Base-by-base conservation (phyloP, 2,888 invertebrate species). In the Argyra leucocephala region DNA sequence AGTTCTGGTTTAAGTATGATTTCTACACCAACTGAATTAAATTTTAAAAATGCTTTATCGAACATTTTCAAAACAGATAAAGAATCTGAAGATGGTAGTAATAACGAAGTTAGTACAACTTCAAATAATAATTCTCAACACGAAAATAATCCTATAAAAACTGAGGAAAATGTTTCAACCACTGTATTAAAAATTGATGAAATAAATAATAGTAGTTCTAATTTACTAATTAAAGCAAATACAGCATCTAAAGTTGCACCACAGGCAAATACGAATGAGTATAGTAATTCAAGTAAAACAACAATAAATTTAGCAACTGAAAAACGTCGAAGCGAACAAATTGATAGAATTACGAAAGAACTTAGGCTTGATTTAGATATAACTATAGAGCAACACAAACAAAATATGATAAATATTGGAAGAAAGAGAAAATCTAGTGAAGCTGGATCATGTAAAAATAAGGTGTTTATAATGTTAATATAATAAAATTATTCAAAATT, bases 401-500 rank as follows among this genome's bases (percentile, higher is more conserved):
- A 66, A 22, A 64, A 64, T 15, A 37, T 57, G 24, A 57, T 57
- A n/a, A 48, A 48, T n/a, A 18, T 18, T 48, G 48, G 48, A 48
- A 48, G 48, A n/a, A 48, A 48, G 18, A 9, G 48, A 15, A 48
- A 48, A 48, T 48, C 48, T 48, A 48, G 48, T 48, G 48, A 48
- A 48, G 48, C 48, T 5, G 48, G 48, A 48, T 48, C 48, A 18
- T 48, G 48, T 18, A 48, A 48, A 18, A 48, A 15, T 15, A 48
- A 48, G 6, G 48, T 48, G 15, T 26, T 4, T 18, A n/a, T 48
- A 37, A n/a, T n/a, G n/a, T n/a, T n/a, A n/a, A n/a, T n/a, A n/a
- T n/a, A n/a, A n/a, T n/a, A n/a, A n/a, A n/a, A n/a, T n/a, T 10
- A 65, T 61, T 36, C 59, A 74, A 84, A 72, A 81, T 81, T 68